These are phyloP conservation scores for Platerodrilus igneus DNA, from an alignment of 2,888 invertebrate species.

Conservation along the genomic window DNA sequence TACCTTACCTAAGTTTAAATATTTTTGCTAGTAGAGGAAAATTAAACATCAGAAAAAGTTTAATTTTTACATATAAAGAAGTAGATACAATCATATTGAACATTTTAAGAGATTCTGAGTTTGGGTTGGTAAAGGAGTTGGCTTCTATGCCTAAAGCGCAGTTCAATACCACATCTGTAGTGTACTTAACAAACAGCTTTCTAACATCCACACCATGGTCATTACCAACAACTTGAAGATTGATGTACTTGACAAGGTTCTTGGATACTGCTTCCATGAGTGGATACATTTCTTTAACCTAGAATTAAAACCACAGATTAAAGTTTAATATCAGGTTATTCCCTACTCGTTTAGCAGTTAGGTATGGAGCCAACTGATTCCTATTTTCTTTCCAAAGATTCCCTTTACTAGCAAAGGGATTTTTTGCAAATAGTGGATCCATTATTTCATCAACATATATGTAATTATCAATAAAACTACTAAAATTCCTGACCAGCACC, in stretches of 20 bases:
- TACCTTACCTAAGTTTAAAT: conserved; percentile 14
- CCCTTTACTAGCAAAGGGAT: conserved; percentile 48
- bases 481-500: conserved; percentile 38
- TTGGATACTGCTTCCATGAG: conserved; percentile 47
- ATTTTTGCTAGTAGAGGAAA: too few relatives aligned
- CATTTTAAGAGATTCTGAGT: conserved; percentile 33
- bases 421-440: conserved; percentile 48
- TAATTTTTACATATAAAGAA: conserved; percentile 9
- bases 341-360: conserved; percentile 49
- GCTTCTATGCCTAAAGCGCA: conserved; percentile 47
- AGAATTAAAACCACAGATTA: conserved; percentile 18
- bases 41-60: too few relatives aligned
- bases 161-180: conserved; percentile 46
- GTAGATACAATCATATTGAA: conserved; percentile 28
- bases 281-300: conserved; percentile 50
- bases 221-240: conserved; percentile 33
- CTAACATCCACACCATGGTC: conserved; percentile 46
- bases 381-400: conserved; percentile 50
- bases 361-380: conserved; percentile 48
- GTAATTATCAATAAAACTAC: conserved; percentile 41
- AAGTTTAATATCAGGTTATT: conserved; percentile 37
- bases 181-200: conserved; percentile 43
- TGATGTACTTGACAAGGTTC: conserved; percentile 44
- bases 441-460: conserved; percentile 39
- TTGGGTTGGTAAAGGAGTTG: conserved; percentile 36